A percentile compares a stretch with the other conserved stretches of the same genome.
Evolutionary conservation across 2,113 vertebrate species (phyloP).

Genomic region (Anarrhichthys ocellatus): DNA sequence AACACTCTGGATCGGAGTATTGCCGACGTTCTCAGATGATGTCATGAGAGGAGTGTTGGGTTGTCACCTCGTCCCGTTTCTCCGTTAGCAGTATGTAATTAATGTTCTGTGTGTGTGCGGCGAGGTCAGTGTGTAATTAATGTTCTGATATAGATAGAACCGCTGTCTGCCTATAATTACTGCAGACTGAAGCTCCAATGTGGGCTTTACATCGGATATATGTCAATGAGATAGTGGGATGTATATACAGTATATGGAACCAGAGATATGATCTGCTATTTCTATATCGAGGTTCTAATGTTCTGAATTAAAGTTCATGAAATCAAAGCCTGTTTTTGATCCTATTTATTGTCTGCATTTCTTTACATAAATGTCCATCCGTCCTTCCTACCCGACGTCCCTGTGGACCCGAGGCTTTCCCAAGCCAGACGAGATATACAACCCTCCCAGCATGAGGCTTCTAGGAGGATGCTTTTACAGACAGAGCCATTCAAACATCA

Average conservation of each 20-base stretch:
- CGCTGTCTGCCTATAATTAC: constrained; percentile 38
- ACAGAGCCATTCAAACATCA: not conserved
- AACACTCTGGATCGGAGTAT: not conserved
- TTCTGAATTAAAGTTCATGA: not conserved
- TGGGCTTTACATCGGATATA: constrained; percentile 12
- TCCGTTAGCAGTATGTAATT: constrained; percentile 43
- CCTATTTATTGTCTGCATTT: not conserved
- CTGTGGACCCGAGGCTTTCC: not conserved
- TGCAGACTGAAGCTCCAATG: not conserved
- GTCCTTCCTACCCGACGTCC: not conserved
- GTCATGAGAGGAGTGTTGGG: constrained; percentile 4
- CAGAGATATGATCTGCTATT: not conserved
- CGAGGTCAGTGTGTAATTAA: constrained; percentile 51
- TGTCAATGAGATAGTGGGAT: not conserved
- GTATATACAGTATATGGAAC: not conserved
- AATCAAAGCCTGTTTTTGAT: not conserved
- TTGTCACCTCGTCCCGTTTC: not conserved
- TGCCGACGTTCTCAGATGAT: not conserved
- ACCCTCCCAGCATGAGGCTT: not conserved
- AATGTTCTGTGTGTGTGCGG: constrained; percentile 15
- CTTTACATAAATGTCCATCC: not conserved
- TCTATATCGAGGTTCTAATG: not conserved
- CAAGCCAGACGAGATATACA: not conserved
- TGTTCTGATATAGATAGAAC: constrained; percentile 42
- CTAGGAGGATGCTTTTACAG: not conserved